Evolutionary conservation across 92 coral and sea anemone genomes (phyloP).

Genomic region (Blastomussa wellsi): DNA sequence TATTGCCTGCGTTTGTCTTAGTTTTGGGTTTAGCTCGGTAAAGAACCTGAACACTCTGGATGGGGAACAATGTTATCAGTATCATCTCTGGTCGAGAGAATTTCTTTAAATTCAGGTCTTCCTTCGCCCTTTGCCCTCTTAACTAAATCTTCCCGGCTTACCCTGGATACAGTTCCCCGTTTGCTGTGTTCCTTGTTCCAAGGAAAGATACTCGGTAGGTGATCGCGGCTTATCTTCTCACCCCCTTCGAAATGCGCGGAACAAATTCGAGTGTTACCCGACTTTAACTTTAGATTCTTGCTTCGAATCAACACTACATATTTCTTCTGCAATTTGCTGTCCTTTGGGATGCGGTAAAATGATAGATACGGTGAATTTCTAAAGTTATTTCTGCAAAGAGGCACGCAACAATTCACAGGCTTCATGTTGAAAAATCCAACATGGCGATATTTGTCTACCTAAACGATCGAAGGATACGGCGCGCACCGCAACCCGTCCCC

Average conservation of each 20-base stretch:
- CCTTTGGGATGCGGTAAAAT: constrained; percentile 43
- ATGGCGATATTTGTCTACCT: constrained; percentile 28
- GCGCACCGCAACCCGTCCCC: constrained; percentile 19
- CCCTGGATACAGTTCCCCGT: constrained; percentile 21
- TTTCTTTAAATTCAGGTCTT: no score
- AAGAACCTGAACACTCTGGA: no score
- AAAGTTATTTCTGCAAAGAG: constrained; percentile 29
- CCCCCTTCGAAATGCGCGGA: constrained; percentile 59
- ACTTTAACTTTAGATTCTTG: no score
- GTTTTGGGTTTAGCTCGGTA: no score
- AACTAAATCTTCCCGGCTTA: constrained; percentile 22
- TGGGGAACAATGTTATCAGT: no score
- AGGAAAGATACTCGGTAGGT: constrained; percentile 40
- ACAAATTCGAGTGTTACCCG: constrained; percentile 43
- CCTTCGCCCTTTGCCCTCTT: constrained; percentile 26
- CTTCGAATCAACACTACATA: constrained; percentile 38
- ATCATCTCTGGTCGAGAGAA: no score
- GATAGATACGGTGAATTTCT: constrained; percentile 25
- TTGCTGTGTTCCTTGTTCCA: constrained; percentile 32
- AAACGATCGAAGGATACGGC: constrained; percentile 16
- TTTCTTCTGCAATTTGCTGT: constrained; percentile 36
- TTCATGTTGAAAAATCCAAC: constrained; percentile 22
- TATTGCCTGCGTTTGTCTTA: no score
- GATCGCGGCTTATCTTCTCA: constrained; percentile 51
- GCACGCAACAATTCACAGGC: constrained; percentile 35